phyloP scores from a whole-genome alignment of 2,888 invertebrate genomes.

The Microchrysa polita region DNA sequence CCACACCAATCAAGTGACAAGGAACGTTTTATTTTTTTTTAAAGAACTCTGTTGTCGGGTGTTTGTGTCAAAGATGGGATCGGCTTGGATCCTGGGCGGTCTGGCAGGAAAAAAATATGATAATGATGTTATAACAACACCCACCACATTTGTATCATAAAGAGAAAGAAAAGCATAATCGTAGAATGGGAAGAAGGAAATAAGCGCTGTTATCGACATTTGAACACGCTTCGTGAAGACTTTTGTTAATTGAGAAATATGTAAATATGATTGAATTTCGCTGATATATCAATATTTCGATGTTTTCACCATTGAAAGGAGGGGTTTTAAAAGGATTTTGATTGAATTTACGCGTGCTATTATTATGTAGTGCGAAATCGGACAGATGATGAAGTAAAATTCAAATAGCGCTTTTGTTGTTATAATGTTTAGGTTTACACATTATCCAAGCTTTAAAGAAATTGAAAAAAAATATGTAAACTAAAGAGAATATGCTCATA shows the following conservation, averaged over 20 bases:
- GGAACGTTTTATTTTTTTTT: constrained; percentile 2
- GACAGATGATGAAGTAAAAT: too few species aligned
- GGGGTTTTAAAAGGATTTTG: too few species aligned
- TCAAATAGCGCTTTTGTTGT: too few species aligned
- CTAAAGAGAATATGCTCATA: too few species aligned
- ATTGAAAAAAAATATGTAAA: too few species aligned
- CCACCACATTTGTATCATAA: background rate
- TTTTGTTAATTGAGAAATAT: constrained; percentile 47
- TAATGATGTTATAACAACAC: background rate
- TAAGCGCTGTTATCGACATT: constrained; percentile 46
- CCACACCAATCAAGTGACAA: constrained; percentile 22
- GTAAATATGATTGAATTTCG: constrained; percentile 41
- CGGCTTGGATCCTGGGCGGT: background rate
- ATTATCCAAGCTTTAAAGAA: too few species aligned
- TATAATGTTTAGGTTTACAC: too few species aligned
- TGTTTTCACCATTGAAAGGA: background rate
- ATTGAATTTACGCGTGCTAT: too few species aligned
- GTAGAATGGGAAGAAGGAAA: constrained; percentile 36
- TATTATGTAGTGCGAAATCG: too few species aligned
- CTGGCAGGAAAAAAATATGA: background rate
- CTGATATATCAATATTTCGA: constrained; percentile 11
- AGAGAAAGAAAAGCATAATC: constrained; percentile 25
- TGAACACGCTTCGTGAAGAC: constrained; percentile 45
- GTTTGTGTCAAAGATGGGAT: constrained; percentile 15
- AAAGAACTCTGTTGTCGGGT: constrained; percentile 9